A percentile compares a stretch with the other conserved stretches of the same genome.
phyloP scores from a whole-genome alignment of 2,888 invertebrate species.

The Metallyticus violacea region DNA sequence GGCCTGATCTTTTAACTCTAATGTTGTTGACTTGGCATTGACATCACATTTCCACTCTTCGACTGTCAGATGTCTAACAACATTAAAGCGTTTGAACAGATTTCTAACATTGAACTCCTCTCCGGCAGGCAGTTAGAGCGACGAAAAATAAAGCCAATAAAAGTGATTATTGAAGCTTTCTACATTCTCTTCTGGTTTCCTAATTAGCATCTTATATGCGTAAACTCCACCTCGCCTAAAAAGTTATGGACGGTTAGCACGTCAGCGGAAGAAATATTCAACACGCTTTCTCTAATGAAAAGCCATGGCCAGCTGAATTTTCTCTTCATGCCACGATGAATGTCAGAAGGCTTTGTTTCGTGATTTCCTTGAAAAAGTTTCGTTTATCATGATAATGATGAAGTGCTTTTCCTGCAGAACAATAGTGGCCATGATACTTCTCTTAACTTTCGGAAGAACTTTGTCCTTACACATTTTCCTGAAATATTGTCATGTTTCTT shows the following conservation, averaged over 20 bases:
- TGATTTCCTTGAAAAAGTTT: not conserved
- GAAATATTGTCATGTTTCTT: not conserved
- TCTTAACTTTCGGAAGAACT: not conserved
- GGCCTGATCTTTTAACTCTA: too few species aligned
- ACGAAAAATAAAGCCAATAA: not conserved
- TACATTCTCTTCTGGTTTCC: not conserved
- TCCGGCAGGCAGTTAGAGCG: too few species aligned
- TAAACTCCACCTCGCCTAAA: not conserved
- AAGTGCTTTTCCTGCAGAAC: not conserved
- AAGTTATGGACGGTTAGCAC: not conserved
- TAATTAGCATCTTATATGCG: not conserved
- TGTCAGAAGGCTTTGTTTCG: not conserved
- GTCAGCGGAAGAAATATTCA: not conserved
- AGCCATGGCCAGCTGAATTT: not conserved
- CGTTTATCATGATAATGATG: not conserved
- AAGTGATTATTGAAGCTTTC: not conserved
- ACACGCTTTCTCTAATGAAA: not conserved
- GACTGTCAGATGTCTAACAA: too few species aligned
- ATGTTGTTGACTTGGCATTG: too few species aligned
- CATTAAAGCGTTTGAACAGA: too few species aligned
- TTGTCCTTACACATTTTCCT: not conserved
- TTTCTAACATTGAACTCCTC: too few species aligned
- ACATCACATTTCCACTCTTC: too few species aligned
- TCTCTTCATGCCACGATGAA: not conserved
- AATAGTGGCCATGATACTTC: not conserved